Evolutionary conservation across 2,113 vertebrate species (phyloP).

Genomic region (Pteronura brasiliensis): DNA sequence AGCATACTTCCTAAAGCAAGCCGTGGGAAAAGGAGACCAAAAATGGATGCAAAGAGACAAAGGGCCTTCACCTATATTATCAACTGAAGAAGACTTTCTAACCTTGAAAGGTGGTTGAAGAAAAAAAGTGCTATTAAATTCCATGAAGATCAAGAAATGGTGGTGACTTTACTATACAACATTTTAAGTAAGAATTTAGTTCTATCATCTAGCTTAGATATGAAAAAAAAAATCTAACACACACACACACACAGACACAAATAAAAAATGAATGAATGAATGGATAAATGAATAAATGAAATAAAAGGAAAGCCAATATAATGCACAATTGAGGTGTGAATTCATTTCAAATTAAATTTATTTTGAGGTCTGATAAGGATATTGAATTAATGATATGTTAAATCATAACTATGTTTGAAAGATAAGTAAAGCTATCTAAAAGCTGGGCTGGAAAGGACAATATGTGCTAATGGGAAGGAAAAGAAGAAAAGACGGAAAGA

Average conservation of each 20-base stretch:
- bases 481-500: not conserved
- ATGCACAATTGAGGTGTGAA: not conserved
- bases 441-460: not conserved
- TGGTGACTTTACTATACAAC: fast-evolving
- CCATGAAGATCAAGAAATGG: not conserved
- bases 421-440: not conserved
- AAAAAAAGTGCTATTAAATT: not conserved
- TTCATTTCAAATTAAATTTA: not conserved
- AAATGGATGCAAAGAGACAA: not conserved
- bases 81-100: not conserved
- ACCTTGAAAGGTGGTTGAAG: not conserved
- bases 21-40: not conserved
- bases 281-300: not conserved
- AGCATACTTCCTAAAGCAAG: not conserved
- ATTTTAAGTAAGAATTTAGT: not conserved
- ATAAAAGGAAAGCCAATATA: not conserved
- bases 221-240: not conserved
- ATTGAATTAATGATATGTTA: not conserved
- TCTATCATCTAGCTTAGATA: not conserved
- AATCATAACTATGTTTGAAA: not conserved
- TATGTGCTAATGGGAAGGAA: not conserved
- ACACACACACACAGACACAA: not conserved
- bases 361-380: not conserved
- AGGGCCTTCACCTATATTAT: fast-evolving
- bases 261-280: not conserved